Base-by-base conservation (phyloP, 1,140 invertebrate genomes). In the Hetaerina americana region DNA sequence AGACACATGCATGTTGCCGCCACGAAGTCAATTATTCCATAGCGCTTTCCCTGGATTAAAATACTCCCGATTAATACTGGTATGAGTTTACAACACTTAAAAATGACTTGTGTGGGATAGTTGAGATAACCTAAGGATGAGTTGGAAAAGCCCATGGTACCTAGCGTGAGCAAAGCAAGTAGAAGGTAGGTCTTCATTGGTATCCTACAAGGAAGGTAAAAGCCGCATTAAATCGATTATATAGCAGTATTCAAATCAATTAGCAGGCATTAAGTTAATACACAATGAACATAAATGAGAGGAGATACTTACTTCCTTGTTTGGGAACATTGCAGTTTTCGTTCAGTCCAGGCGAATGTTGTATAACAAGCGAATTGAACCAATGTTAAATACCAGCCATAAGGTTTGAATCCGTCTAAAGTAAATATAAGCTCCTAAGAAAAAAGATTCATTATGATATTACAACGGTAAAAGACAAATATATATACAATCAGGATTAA, bases 121-220 rank as follows among this genome's bases (percentile, higher is more conserved):
- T 98, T 98, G 0, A 98, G 82, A 81, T 97, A 97, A 66, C 92
- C 94, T n/a, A 98, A 82, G 5, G 95, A 95, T 12, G 94, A 88
- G 82, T 98, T 98, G 2, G 95, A 97, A 76, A 98, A 87, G 0
- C 94, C 94, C 94, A 98, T 98, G 12, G 96, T 98, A 0, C 93
- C 93, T 5, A 98, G 84, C 0, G 95, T 96, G 26, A 97, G 80
- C 28, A 94, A 85, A 57, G 94, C 94, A 68, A 97, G 80, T 40
- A 96, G 77, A 66, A 87, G 80, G 82, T 97, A 98, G 0, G 87
- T 90, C 76, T 82, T 86, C 73, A 95, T 77, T 10, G 95, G 94
- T 77, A 97, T 95, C 82, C 91, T 93, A 81, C 75, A 88, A 87
- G 72, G 74, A 73, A 77, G 73, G 70, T 70, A 40, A 31, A 66